Evolutionary conservation across 1,140 invertebrate genomes (phyloP).

Genomic region (Elymnias hypermnestra): DNA sequence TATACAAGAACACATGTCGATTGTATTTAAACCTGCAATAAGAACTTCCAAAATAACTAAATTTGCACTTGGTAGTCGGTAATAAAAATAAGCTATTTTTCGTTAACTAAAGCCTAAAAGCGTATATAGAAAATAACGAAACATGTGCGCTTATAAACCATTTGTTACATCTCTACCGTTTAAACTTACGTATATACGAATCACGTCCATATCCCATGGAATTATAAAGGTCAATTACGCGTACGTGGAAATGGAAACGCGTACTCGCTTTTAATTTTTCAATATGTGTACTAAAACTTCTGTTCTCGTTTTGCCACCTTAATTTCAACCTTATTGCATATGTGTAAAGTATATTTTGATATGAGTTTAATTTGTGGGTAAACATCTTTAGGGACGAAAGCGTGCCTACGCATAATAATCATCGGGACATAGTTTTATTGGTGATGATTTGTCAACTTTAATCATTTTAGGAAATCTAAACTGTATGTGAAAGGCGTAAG

Average conservation of each 20-base stretch:
- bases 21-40: too few species aligned
- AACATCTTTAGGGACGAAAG: constrained; percentile 40
- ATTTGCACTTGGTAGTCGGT: too few species aligned
- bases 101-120: too few species aligned
- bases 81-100: too few species aligned
- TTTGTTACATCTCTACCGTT: too few species aligned
- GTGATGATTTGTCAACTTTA: constrained; percentile 67
- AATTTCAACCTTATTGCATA: constrained; percentile 19
- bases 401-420: constrained; percentile 69
- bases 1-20: too few species aligned
- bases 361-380: constrained; percentile 21
- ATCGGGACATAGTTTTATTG: constrained; percentile 51
- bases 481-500: constrained; percentile 13
- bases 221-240: constrained; percentile 32
- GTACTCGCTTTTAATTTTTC: constrained; percentile 29
- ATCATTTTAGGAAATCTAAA: constrained; percentile 20
- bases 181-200: constrained; percentile 29
- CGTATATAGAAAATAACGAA: too few species aligned
- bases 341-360: constrained; percentile 31
- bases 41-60: too few species aligned
- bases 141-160: too few species aligned
- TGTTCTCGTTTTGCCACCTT: background rate
- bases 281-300: constrained; percentile 25
- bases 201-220: constrained; percentile 31
- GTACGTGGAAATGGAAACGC: constrained; percentile 19